Evolutionary conservation across 2,888 invertebrate genomes (phyloP), one percentile per base, ranked within the genome.

Genomic region (Eupithecia subumbrata): DNA sequence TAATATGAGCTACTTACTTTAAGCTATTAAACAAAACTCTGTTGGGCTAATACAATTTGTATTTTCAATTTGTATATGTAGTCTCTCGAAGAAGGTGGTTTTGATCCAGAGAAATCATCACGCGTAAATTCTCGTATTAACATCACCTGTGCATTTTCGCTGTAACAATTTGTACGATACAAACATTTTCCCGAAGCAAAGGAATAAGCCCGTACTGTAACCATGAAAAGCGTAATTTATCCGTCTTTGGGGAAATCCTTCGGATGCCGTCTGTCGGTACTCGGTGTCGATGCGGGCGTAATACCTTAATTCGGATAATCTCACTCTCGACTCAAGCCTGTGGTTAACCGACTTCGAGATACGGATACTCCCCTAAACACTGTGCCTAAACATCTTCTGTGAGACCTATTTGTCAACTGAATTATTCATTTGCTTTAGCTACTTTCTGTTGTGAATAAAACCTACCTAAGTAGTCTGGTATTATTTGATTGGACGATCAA

Each of bases 181-280:
- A 79, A 80, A 79, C 76, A 81, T 80, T 80, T 79, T 78, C 64
- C 72, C 76, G 56, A 79, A 82, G 73, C 71, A 77, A 72, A 76
- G 75, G 76, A 76, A 69, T 77, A 79, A 77, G 78, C 79, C 77
- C 78, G 75, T 79, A 78, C 76, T 75, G 85, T 86, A 87, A 85
- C 89, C 90, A 87, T 91, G 91, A 91, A 91, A 89, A 88, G 88
- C 89, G 91, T 92, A 92, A 93, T 93, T 92, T 94, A 93, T 88
- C 85, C 84, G 85, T 84, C 93, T 88, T 90, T 81, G 82, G 93
- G 93, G 94, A 93, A 93, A 93, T 93, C 89, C 87, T 87, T 82
- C 82, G 85, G 87, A 84, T 83, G 85, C 82, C 85, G 84, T 81
- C 83, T 86, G 84, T 82, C 86, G 84, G 84, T 84, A 87, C 83